Evolutionary conservation across 2,888 invertebrate species (phyloP), one percentile per base, ranked within the genome.

Genomic region (Euzophera pinguis): DNA sequence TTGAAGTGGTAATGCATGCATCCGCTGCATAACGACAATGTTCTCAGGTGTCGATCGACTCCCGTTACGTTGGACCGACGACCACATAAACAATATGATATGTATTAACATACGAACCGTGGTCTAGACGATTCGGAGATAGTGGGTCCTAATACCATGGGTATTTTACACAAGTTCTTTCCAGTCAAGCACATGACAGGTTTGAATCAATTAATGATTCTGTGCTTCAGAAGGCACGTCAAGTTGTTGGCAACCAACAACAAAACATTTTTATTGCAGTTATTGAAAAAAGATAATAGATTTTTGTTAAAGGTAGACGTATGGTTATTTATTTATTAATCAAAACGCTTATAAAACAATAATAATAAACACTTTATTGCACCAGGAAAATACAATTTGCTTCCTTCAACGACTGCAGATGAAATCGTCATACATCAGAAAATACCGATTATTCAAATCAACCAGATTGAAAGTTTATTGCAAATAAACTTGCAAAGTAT

Each of bases 1-100:
- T 43, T 29, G 8, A 43, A 43, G 42, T 43, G 42, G 42, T 22
- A 43, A 43, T 43, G 42, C 27, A 43, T 29, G 42, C 42, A 43
- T 43, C 42, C 42, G 42, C 42, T 42, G 42, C 42, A 12, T 27
- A 43, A 43, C 27, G 42, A 43, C 42, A 29, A 27, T 13, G 42
- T 39, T 39, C 39, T 39, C 39, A 12, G 27, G 27, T 43, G 27
- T 43, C 42, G 42, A 12, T 38, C 6, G 27, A 12, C 42, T 43
- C 42, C 42, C 42, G 42, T 43, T 43, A 43, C 42, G 12, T 7
- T 12, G 27, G 42, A 5, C 27, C 16, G 16, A 17, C 39, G 42
- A 3, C 13, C 14, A 22, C 22, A 5, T 5, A 22, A 22, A 22
- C 22, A 22, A 22, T 22, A 22, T 22, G 2, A 22, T 22, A 22